Evolutionary conservation across 2,888 invertebrate genomes (phyloP), one percentile per base, ranked within the genome.

Genomic region (Oegoconia quadripuncta): DNA sequence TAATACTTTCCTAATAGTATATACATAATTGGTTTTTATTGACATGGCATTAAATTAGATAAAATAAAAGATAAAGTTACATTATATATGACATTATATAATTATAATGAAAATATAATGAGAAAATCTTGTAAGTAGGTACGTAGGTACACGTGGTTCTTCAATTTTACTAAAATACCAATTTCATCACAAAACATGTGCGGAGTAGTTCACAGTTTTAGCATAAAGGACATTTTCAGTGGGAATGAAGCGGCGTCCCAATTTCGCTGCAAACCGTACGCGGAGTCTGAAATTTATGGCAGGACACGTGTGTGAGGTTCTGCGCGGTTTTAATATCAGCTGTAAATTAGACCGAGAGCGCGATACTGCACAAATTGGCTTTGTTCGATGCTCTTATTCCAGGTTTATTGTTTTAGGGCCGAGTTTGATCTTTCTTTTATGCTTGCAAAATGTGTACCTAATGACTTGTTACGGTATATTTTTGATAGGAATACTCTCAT

Each of bases 301-400:
- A 51, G 57, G 54, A 59, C 69, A 74, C 68, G 65, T 67, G 72
- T n/a, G n/a, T 70, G 68, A 66, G 68, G 52, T 62, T 54, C 52
- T 27, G 59, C 62, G 73, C 59, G 74, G 74, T 74, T 76, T 75
- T 76, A 76, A 75, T 76, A 74, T 75, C 70, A 56, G 72, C 61
- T 68, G 65, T 76, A 72, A 77, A 77, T 76, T 74, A 75, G 68
- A 59, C 51, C 54, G 57, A 52, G 58, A 56, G 55, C 52, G 53
- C 20, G 35, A 44, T 42, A 39, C 39, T 39, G 46, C 45, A 39
- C 48, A 49, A 48, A 51, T 52, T 50, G 49, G 50, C 49, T 52
- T 48, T 52, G 54, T 52, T 55, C 58, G 44, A 56, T 53, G 50
- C 47, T 43, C 46, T 48, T 49, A 48, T 46, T 43, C 45, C 37